Conservation (phyloP, 2,888 invertebrate genomes). For the Acheta domesticus region DNA sequence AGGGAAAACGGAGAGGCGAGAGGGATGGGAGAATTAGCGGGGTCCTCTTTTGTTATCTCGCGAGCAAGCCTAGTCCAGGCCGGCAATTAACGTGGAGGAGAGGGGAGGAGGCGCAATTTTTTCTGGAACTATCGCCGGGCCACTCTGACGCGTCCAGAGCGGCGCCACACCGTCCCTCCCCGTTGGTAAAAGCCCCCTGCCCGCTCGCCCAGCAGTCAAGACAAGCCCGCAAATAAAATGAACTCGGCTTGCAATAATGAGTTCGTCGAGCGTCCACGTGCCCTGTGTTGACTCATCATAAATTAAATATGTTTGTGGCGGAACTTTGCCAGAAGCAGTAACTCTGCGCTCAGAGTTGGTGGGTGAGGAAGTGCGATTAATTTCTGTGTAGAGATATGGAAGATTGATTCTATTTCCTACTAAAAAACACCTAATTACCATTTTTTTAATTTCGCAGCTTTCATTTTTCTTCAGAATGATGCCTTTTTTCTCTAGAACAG, state of each 20-base stretch:
- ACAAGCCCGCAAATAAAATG: constrained; percentile 1
- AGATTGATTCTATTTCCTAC: too few species aligned
- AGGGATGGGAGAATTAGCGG: neutral
- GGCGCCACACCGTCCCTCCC: too few species aligned
- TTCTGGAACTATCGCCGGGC: too few species aligned
- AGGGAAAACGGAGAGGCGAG: neutral
- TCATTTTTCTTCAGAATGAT: too few species aligned
- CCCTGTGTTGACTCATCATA: neutral
- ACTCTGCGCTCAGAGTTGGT: neutral
- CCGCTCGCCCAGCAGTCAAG: neutral
- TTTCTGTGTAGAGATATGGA: too few species aligned
- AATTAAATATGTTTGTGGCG: neutral
- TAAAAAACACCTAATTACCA: too few species aligned
- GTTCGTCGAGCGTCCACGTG: neutral
- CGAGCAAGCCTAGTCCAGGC: neutral
- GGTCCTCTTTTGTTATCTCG: neutral
- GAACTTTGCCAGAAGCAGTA: neutral
- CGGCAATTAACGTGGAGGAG: neutral
- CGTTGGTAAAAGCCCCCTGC: too few species aligned
- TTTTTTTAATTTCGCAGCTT: too few species aligned
- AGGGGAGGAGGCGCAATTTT: too few species aligned
- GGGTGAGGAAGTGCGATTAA: too few species aligned
- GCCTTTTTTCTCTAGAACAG: too few species aligned
- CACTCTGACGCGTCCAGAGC: too few species aligned
- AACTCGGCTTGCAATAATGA: neutral